Base-by-base conservation (phyloP, 2,113 vertebrate genomes). In the Rhinolophus ferrumequinum region DNA sequence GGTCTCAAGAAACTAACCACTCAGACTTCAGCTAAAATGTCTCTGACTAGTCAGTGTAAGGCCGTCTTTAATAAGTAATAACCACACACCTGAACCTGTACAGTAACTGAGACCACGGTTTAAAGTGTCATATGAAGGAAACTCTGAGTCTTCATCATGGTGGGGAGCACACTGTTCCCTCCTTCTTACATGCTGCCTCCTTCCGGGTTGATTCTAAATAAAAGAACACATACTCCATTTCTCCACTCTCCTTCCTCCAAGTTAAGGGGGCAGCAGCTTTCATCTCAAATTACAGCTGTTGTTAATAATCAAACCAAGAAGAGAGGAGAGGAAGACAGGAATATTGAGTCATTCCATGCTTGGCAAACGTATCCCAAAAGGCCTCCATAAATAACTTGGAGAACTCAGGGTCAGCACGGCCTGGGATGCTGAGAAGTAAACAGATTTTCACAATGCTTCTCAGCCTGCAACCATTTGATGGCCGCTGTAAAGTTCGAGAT, bases 361-460 rank as follows among this genome's bases (percentile, higher is more conserved):
- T 86, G 82, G 96, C 91, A 77, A 80, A 76, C 54, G 4, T 0
- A 30, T 95, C 86, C 69, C 90, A 41, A 86, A 82, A 56, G 69
- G 89, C 97, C 97, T 97, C 87, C 92, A 92, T 94, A 97, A 97
- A 97, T 95, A 96, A 96, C 97, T 4, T 11, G 8, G 84, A 96
- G 95, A 88, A 93, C 69, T 90, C 80, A 64, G 47, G 96, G 93
- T 85, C 97, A 86, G 72, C 70, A 66, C 6, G 12, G 30, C 80
- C 94, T 73, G 94, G 97, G 73, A 93, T 83, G 79, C 15, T 62
- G 38, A 93, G 94, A 97, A 96, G 95, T 80, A 80, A 4, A 86
- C 80, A 94, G 96, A 62, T 70, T 54, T 44, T 73, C 94, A 80
- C 80, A 69, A 28, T 24, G 93, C 62, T 86, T 50, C 96, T 70